Evolutionary conservation across 1,140 invertebrate species (phyloP), one percentile per base, ranked within the genome.

Genomic region (Lanistes nyassanus): DNA sequence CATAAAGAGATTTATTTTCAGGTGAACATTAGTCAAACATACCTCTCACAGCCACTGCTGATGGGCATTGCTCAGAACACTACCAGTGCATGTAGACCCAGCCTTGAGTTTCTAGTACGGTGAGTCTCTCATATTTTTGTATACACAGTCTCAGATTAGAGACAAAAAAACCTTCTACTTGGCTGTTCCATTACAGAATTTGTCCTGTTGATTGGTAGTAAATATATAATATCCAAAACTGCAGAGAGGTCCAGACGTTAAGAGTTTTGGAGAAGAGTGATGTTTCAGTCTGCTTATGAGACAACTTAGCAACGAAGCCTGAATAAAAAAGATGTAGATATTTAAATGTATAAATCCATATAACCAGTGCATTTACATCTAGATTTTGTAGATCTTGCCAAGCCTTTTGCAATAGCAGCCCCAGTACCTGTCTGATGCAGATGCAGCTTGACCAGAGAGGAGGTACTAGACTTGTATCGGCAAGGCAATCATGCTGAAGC

Each of bases 21-120:
- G 34, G 85, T 89, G 0, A 89, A 89, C 75, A 83, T 90, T 73
- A 85, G 87, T 53, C 11, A 21, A 31, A 26, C 71, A 13, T 69
- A 42, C 51, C 75, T 90, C 3, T 77, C 78, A 16, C 70, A 79
- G 19, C 87, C 88, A 51, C n/a, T 82, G 26, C 65, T 89, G 16
- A 74, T 89, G 47, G 89, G 89, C 16, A 80, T 89, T 56, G 81
- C 81, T 31, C 80, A 83, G 42, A 90, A 89, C 81, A 81, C 79
- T 9, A 79, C 82, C 23, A 85, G 84, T 78, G 83, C 80, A 11
- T 83, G 83, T 26, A 84, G 87, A 81, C 88, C 88, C 34, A 89
- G 88, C 78, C 67, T 83, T n/a, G 88, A 89, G 71, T 90, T 89
- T 81, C 75, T 85, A 42, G 78, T 89, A 9, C 86, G 77, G 89